These are phyloP conservation scores for Euspilapteryx auroguttella DNA, from an alignment of 2,888 invertebrate species.

Conservation along the genomic window DNA sequence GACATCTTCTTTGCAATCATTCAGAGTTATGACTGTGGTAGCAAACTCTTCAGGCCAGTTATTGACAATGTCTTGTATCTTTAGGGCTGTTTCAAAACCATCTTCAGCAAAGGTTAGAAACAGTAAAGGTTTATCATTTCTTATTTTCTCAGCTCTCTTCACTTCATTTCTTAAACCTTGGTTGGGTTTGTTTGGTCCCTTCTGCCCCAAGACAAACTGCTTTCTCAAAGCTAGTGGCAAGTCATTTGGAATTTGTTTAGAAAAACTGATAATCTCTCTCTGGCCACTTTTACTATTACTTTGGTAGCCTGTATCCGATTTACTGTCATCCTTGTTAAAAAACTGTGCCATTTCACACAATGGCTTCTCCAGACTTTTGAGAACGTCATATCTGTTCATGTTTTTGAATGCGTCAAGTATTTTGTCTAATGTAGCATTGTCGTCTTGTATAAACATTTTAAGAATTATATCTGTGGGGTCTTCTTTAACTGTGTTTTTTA, in stretches of 20 bases:
- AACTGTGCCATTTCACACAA: constrained; percentile 30
- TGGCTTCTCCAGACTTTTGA: constrained; percentile 45
- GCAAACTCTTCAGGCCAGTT: constrained; percentile 35
- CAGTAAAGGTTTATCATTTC: constrained; percentile 30
- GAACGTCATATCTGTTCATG: constrained; percentile 51
- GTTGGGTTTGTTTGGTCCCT: constrained; percentile 24
- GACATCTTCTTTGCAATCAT: constrained; percentile 48
- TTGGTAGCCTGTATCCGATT: constrained; percentile 25
- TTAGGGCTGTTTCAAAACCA: constrained; percentile 42
- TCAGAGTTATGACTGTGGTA: constrained; percentile 39
- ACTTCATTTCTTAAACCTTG: constrained; percentile 15
- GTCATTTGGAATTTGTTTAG: constrained; percentile 31
- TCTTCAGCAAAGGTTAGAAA: constrained; percentile 59
- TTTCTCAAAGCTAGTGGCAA: constrained; percentile 41
- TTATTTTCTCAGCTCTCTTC: constrained; percentile 13
- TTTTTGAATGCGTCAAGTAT: constrained; percentile 45
- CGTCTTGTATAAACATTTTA: constrained; percentile 50
- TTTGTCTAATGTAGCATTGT: constrained; percentile 55
- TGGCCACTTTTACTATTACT: constrained; percentile 29
- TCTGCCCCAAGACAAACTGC: constrained; percentile 20
- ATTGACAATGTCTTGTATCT: constrained; percentile 45
- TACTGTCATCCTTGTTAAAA: constrained; percentile 40
- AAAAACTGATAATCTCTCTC: constrained; percentile 30
- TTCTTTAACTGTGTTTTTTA: constrained; percentile 51
- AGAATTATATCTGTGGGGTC: constrained; percentile 57